These are phyloP conservation scores for Polydesmus complanatus DNA, from an alignment of 2,888 invertebrate species.

Conservation along the genomic window DNA sequence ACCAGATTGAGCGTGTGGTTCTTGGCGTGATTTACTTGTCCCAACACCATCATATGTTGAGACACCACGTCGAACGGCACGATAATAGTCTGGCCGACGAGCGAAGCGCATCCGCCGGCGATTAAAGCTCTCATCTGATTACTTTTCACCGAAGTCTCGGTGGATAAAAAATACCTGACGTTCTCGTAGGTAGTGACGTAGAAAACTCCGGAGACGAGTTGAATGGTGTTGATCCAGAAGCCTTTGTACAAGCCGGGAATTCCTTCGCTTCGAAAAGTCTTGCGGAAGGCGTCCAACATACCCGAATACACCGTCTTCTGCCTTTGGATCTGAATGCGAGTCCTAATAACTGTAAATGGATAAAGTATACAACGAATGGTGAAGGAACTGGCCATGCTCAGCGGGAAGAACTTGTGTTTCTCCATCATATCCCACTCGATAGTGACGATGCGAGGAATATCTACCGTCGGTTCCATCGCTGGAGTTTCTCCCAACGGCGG, in stretches of 20 bases:
- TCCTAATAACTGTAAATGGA: conserved; percentile 85
- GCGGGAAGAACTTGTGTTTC: conserved; percentile 79
- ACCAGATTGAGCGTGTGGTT: conserved; percentile 33
- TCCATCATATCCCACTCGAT: conserved; percentile 99
- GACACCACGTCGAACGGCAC: conserved; percentile 94
- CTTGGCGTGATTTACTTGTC: conserved; percentile 31
- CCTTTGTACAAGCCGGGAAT: conserved; percentile 77
- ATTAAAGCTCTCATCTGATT: conserved; percentile 59
- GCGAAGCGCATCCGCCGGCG: conserved; percentile 79
- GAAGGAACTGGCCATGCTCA: conserved; percentile 79
- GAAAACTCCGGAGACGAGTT: conserved; percentile 59
- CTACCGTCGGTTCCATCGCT: conserved; percentile 5
- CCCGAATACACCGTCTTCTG: conserved; percentile 59
- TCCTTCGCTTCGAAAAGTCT: conserved; percentile 75
- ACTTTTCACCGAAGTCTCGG: conserved; percentile 37
- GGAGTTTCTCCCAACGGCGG: too few species aligned
- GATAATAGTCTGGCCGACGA: conserved; percentile 86
- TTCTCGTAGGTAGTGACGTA: conserved; percentile 92
- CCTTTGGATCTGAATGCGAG: conserved; percentile 76
- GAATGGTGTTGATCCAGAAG: conserved; percentile 86
- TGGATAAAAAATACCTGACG: conserved; percentile 62
- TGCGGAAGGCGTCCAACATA: conserved; percentile 74
- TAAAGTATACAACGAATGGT: conserved; percentile 62
- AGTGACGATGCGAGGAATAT: conserved; percentile 40
- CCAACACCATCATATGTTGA: conserved; percentile 91